Conservation (phyloP, 2,113 vertebrate species). For the Pleuronectes platessa region DNA sequence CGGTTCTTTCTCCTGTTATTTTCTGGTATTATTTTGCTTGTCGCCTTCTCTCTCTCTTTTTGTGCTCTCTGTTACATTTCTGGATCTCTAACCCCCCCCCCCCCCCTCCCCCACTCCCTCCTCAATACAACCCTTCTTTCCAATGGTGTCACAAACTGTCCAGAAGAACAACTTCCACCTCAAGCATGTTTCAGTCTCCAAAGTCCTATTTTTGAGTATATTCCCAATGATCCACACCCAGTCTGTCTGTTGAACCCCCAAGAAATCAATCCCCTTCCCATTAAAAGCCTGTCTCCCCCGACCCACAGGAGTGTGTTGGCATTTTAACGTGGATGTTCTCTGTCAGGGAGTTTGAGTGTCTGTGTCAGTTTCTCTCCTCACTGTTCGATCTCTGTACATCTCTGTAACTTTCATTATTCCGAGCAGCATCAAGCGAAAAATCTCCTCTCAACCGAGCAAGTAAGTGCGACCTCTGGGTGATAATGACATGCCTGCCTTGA, state of each 20-base stretch:
- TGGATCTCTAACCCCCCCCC: not conserved
- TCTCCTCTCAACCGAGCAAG: slow-evolving; percentile 94
- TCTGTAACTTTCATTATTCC: slow-evolving; percentile 90
- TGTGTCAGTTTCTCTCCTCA: slow-evolving; percentile 85
- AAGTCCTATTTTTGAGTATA: slow-evolving; percentile 10
- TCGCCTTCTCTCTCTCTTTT: slow-evolving; percentile 38
- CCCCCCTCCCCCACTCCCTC: not conserved
- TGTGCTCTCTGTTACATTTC: slow-evolving; percentile 1
- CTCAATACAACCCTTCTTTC: slow-evolving; percentile 12
- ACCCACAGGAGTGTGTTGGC: slow-evolving; percentile 35
- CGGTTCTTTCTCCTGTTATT: slow-evolving; percentile 24
- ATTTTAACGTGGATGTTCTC: not conserved
- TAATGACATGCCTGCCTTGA: slow-evolving; percentile 86
- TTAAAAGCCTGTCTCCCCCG: slow-evolving; percentile 12
- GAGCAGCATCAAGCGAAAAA: slow-evolving; percentile 99
- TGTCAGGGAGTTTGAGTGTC: slow-evolving; percentile 11
- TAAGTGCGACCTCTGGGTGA: slow-evolving; percentile 88
- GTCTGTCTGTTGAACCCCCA: slow-evolving; percentile 33
- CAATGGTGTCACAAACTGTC: not conserved
- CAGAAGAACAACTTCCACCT: slow-evolving; percentile 3
- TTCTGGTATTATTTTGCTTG: slow-evolving; percentile 63
- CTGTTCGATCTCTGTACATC: slow-evolving; percentile 86
- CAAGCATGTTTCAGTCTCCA: slow-evolving; percentile 63
- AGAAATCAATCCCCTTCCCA: slow-evolving; percentile 26
- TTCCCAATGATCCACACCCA: slow-evolving; percentile 33